Percentiles rank a stretch among this genome's conserved stretches.
Conservation (phyloP, 2,113 vertebrate species). For the Delphinapterus leucas region DNA sequence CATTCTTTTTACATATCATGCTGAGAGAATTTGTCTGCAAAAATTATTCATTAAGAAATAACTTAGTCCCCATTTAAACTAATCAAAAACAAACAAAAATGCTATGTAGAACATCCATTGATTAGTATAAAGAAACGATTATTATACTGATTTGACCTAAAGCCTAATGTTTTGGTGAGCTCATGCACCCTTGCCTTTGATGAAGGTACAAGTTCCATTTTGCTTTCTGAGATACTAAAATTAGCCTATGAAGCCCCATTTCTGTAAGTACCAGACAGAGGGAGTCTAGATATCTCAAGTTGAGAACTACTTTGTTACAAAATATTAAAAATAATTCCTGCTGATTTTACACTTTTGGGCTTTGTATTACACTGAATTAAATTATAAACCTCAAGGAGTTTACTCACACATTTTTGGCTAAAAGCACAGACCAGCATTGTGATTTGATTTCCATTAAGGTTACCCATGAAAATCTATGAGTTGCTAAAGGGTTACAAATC, state of each 20-base stretch:
- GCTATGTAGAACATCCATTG: not conserved
- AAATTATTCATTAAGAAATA: not conserved
- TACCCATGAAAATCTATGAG: constrained; percentile 5
- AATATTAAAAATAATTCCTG: not conserved
- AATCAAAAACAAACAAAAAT: not conserved
- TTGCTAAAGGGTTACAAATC: not conserved
- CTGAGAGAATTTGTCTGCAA: not conserved
- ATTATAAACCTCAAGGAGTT: constrained; percentile 2
- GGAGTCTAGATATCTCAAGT: not conserved
- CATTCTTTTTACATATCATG: not conserved
- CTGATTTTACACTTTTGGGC: not conserved
- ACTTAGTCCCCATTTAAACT: not conserved
- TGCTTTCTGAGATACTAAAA: not conserved
- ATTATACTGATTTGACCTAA: not conserved
- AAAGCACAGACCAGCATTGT: not conserved
- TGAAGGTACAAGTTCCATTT: not conserved
- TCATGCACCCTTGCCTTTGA: not conserved
- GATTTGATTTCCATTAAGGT: not conserved
- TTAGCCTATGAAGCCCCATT: not conserved
- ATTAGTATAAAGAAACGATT: not conserved
- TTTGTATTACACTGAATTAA: not conserved
- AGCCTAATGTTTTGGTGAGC: not conserved
- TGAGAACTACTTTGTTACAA: not conserved
- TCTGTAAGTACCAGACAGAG: not conserved
- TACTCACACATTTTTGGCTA: not conserved